A percentile compares a stretch with the other conserved stretches of the same genome.
phyloP scores from a whole-genome alignment of 2,888 invertebrate species.

The Drosophila picticornis region DNA sequence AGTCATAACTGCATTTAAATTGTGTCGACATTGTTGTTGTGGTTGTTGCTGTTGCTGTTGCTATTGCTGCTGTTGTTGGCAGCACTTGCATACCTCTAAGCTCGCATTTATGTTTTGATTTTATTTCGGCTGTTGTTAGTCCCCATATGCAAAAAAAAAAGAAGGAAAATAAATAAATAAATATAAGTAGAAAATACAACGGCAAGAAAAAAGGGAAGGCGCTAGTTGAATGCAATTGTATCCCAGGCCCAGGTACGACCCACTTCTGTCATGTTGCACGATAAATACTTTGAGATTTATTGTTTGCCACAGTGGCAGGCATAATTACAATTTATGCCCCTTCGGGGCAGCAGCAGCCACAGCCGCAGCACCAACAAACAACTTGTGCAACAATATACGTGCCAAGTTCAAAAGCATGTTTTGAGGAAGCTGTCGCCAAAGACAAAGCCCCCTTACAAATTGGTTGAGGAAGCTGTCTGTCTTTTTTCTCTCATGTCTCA shows the following conservation, averaged over 20 bases:
- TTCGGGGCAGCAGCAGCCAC: conserved; percentile 39
- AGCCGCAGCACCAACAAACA: conserved; percentile 8
- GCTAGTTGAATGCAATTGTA: conserved; percentile 46
- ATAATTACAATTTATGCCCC: conserved; percentile 79
- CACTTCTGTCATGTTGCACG: conserved; percentile 79
- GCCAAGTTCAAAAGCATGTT: conserved; percentile 75
- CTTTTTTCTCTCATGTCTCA: conserved; percentile 20
- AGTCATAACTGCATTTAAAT: conserved; percentile 78
- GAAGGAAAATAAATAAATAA: neutral
- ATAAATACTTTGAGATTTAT: conserved; percentile 78
- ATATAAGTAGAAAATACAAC: conserved; percentile 1
- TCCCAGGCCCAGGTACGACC: conserved; percentile 61
- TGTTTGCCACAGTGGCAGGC: conserved; percentile 76
- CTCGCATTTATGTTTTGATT: conserved; percentile 24
- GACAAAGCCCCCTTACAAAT: conserved; percentile 72
- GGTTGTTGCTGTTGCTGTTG: conserved; percentile 13
- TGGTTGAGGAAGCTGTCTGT: conserved; percentile 68
- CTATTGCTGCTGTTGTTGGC: conserved; percentile 14
- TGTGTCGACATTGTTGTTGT: conserved; percentile 33
- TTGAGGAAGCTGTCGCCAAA: conserved; percentile 78
- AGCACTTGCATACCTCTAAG: conserved; percentile 9
- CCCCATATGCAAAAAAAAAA: conserved; percentile 35
- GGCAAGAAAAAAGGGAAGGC: conserved; percentile 19
- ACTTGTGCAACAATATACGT: conserved; percentile 51
- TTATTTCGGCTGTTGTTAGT: conserved; percentile 32